Percentiles rank a stretch among this genome's conserved stretches.
These are phyloP conservation scores for Drosophila pseudoobscura DNA, from an alignment of 1,140 invertebrate genomes.

Conservation along the genomic window DNA sequence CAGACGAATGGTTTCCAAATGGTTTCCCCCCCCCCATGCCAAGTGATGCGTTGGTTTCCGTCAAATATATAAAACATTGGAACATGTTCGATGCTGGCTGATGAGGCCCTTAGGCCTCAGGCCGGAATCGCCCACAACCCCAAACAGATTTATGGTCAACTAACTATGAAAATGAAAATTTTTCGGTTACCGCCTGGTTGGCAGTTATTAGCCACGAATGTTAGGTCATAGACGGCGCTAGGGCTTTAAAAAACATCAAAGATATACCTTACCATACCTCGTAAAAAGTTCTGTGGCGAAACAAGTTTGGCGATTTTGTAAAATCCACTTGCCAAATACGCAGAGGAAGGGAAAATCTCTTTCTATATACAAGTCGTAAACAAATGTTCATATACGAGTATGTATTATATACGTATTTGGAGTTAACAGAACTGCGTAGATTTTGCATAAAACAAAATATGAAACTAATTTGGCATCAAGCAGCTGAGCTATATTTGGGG, in stretches of 20 bases:
- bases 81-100: slow-evolving; percentile 69
- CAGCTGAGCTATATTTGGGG: neutral
- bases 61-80: slow-evolving; percentile 53
- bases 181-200: slow-evolving; percentile 8
- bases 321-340: neutral
- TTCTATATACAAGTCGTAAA: neutral
- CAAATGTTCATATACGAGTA: too few species aligned
- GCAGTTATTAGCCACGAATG: slow-evolving; percentile 1
- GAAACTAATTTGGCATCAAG: slow-evolving; percentile 27
- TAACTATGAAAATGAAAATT: slow-evolving; percentile 87
- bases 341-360: neutral
- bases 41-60: slow-evolving; percentile 43
- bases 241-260: neutral
- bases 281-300: slow-evolving; percentile 13
- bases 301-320: slow-evolving; percentile 12
- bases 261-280: neutral
- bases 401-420: neutral
- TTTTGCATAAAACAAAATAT: slow-evolving; percentile 28
- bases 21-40: slow-evolving; percentile 14
- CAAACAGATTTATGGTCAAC: slow-evolving; percentile 42
- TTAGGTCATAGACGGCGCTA: slow-evolving; percentile 1
- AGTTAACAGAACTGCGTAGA: slow-evolving; percentile 11
- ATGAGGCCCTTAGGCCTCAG: neutral
- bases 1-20: slow-evolving; percentile 55
- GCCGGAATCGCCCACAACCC: slow-evolving; percentile 50